Conservation (phyloP, 2,797 vertebrate genomes). For the Lepidocolaptes lacrymiger region DNA sequence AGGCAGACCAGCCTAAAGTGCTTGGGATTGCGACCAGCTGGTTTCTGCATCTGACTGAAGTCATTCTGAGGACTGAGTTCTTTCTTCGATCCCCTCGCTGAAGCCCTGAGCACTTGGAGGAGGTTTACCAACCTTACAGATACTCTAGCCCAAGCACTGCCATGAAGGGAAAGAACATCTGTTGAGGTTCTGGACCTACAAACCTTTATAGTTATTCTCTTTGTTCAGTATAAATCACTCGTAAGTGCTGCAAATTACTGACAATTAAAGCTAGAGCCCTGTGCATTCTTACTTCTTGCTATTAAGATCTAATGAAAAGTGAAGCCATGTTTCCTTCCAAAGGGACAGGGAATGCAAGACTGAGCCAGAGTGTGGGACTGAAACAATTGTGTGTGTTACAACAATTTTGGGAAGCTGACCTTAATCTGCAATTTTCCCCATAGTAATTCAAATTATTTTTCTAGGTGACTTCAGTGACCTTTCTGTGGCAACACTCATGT, state of each 20-base stretch:
- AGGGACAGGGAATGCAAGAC: neutral
- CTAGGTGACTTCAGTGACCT: neutral
- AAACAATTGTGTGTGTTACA: neutral
- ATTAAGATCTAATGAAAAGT: neutral
- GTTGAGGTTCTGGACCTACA: neutral
- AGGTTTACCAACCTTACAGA: neutral
- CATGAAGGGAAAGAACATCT: neutral
- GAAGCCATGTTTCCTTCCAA: neutral
- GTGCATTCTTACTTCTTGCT: neutral
- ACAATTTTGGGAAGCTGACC: neutral
- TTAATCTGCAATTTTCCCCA: neutral
- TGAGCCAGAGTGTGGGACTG: neutral
- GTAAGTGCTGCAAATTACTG: neutral
- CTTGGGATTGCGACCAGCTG: neutral
- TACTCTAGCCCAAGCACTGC: neutral
- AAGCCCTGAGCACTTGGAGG: neutral
- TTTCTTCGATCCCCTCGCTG: rapidly evolving
- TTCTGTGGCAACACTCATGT: constrained; percentile 30
- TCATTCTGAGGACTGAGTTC: neutral
- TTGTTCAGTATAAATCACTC: neutral
- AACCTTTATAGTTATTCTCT: neutral
- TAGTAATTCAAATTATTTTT: constrained; percentile 17
- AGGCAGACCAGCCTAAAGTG: neutral
- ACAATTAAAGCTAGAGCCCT: neutral
- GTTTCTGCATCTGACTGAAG: neutral